These are phyloP conservation scores for Dryobates pubescens DNA, from an alignment of 2,797 vertebrate genomes.

Conservation along the genomic window DNA sequence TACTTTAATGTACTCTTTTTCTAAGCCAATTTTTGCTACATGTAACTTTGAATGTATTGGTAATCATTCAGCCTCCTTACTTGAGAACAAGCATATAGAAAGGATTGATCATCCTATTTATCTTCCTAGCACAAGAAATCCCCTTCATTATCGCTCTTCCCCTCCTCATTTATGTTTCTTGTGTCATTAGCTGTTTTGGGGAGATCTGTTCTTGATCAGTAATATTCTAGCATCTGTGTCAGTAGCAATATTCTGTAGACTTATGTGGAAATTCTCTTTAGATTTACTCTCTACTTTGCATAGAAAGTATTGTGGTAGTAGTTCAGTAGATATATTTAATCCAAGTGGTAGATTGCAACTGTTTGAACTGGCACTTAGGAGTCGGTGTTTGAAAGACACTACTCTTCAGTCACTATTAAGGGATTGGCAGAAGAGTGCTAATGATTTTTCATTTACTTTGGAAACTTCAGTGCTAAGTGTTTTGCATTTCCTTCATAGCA, in stretches of 20 bases:
- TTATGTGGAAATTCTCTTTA: neutral
- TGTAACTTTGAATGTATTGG: fast-evolving
- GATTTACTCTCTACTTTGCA: neutral
- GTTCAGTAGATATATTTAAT: neutral
- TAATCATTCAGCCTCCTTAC: neutral
- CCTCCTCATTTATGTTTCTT: neutral
- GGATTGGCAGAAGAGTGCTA: neutral
- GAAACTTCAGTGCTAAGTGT: neutral
- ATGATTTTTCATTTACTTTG: no score
- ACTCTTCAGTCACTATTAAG: neutral
- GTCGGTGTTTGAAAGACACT: neutral
- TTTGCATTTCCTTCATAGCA: neutral
- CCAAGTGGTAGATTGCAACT: neutral
- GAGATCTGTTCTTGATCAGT: neutral
- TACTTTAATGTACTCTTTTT: neutral
- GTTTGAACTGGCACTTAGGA: neutral
- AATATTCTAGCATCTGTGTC: fast-evolving
- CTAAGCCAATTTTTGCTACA: neutral
- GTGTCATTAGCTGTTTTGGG: neutral
- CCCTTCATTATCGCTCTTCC: neutral
- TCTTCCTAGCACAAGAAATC: neutral
- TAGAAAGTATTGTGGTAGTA: neutral
- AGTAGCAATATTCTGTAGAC: neutral
- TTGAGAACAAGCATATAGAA: neutral
- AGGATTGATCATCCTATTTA: neutral